phyloP scores from a whole-genome alignment of 2,888 invertebrate genomes.

The Elegia similella region DNA sequence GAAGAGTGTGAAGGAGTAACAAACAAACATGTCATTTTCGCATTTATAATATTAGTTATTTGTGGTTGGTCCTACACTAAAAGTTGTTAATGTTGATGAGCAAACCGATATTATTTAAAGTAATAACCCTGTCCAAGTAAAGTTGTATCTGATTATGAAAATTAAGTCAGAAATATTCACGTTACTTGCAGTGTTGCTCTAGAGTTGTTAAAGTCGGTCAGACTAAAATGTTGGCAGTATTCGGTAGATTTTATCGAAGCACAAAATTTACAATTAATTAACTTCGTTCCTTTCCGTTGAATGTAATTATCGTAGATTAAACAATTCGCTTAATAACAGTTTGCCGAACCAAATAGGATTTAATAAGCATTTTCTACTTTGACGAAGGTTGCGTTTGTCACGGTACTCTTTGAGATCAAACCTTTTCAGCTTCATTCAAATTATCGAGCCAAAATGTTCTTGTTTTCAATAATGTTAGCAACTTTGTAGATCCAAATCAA shows the following conservation, averaged over 20 bases:
- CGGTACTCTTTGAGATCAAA: background rate
- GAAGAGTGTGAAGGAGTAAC: too few species aligned
- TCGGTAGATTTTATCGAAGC: background rate
- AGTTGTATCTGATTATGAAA: too few species aligned
- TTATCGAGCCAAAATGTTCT: too few species aligned
- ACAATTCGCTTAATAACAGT: background rate
- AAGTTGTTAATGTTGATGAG: too few species aligned
- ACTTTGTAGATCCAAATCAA: too few species aligned
- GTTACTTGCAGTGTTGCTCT: background rate
- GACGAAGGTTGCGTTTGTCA: background rate
- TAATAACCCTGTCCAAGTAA: too few species aligned
- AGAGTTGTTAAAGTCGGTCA: background rate
- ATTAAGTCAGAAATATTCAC: too few species aligned
- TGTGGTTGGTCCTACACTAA: too few species aligned
- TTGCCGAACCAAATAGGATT: slow-evolving; percentile 1
- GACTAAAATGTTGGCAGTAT: background rate
- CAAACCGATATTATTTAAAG: too few species aligned
- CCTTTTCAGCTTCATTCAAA: background rate
- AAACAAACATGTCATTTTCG: too few species aligned
- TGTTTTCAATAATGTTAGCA: too few species aligned
- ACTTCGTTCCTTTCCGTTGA: background rate
- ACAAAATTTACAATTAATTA: slow-evolving; percentile 11
- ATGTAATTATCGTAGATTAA: background rate
- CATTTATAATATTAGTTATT: too few species aligned
- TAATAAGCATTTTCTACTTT: background rate